Evolutionary conservation across 2,113 vertebrate species (phyloP), one percentile per base, ranked within the genome.

Genomic region (Corythornis cristatus): DNA sequence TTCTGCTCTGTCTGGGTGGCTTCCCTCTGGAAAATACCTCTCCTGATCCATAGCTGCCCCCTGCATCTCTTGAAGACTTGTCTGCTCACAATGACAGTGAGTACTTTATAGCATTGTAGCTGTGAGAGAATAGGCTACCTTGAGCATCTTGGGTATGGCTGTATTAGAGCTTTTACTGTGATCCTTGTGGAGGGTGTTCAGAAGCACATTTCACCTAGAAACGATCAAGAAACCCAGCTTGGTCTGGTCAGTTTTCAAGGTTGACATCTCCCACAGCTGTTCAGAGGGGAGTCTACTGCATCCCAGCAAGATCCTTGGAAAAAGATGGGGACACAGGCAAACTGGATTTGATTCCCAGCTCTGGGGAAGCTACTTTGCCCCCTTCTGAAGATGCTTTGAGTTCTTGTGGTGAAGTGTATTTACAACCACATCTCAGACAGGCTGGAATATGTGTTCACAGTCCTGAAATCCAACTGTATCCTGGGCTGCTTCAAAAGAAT

Each of bases 11-110:
- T 15, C 54, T 82, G 51, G 31, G 31, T 87, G 7, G 8, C 33
- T 82, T 4, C 65, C 16, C 70, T 67, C 56, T 84, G 54, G 50
- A 93, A 93, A 84, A 66, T 46, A 50, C 29, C 9, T 86, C 16
- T 88, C 18, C 13, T 0, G 0, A 31, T 62, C 45, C 37, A 4
- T 12, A 70, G 31, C 37, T 46, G 17, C 54, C 76, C 25, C 40
- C 28, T 61, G n/a, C 33, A 14, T 57, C 58, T n/a, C 45, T 56
- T 51, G 31, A 81, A 68, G 22, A 5, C 50, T 57, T 46, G 17
- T 37, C 74, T 54, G 42, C 42, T 61, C 66, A 48, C 48, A 58
- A 5, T 1, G 4, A 15, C 51, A 75, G 9, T 56, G 29, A 62
- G 45, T 11, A 5, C 46, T 83, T 77, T 51, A 29, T 40, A 29